Conservation (phyloP, 2,888 invertebrate species). For the Epinotia ramella region DNA sequence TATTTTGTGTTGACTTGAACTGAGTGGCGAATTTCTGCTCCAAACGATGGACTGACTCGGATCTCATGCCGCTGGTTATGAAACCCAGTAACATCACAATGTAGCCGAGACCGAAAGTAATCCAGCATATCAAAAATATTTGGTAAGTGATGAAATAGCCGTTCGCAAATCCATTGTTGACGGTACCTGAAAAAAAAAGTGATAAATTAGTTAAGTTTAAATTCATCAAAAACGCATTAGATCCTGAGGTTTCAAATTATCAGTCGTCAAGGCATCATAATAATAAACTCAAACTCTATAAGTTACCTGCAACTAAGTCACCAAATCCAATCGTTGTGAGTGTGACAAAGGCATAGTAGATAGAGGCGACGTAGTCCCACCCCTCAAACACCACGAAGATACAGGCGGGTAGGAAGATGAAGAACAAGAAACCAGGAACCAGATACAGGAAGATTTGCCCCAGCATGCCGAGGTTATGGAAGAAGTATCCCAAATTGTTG, state of each 20-base stretch:
- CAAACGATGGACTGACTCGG: constrained; percentile 89
- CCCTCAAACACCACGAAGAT: constrained; percentile 93
- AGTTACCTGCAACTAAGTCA: constrained; percentile 94
- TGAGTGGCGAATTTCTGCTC: constrained; percentile 92
- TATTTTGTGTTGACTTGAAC: constrained; percentile 91
- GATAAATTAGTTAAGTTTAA: no score
- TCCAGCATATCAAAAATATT: constrained; percentile 93
- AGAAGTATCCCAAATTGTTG: constrained; percentile 86
- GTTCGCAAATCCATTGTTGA: constrained; percentile 80
- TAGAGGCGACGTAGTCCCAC: constrained; percentile 93
- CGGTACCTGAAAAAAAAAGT: constrained; percentile 69
- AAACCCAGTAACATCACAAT: constrained; percentile 95
- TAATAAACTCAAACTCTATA: not conserved
- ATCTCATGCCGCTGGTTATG: constrained; percentile 90
- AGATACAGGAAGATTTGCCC: constrained; percentile 93
- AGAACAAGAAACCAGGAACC: constrained; percentile 95
- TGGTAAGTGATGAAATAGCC: constrained; percentile 91
- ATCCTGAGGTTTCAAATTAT: not conserved
- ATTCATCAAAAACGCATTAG: not conserved
- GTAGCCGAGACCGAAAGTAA: constrained; percentile 96
- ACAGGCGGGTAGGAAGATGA: constrained; percentile 94
- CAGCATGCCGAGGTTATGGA: constrained; percentile 89
- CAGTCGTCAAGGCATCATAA: not conserved
- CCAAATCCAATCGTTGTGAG: constrained; percentile 96
- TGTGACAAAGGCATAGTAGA: constrained; percentile 95